Evolutionary conservation across 2,888 invertebrate genomes (phyloP), one percentile per base, ranked within the genome.

Genomic region (Gonocerus acuteangulatus): DNA sequence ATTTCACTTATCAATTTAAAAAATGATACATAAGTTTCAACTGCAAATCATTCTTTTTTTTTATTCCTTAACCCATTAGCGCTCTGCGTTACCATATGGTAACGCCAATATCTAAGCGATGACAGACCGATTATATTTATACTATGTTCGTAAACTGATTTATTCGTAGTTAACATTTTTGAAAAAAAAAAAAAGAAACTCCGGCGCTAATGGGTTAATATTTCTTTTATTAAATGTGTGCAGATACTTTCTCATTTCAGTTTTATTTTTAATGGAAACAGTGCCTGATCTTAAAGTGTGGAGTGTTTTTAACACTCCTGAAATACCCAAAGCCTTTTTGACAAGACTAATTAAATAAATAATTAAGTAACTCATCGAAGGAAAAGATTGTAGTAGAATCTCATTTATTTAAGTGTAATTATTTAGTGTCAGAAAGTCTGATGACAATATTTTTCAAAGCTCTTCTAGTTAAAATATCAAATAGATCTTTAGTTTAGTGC

Each of bases 281-380:
- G 57, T 57, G 57, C 57, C 57, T 57, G 45, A 45, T 22, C 15
- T 32, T 42, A n/a, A 42, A 22, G 54, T 18, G 23, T 21, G 54
- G 34, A 44, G 47, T 34, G 44, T 54, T 23, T 42, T 42, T 7
- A 7, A 32, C 16, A 7, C 45, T 19, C 15, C 15, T 45, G 22
- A 27, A 4, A 19, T 34, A 57, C 45, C 47, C 44, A 47, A 57
- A 57, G 57, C 57, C 57, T 57, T 56, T 15, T 47, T 47, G 57
- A 57, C 21, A 57, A 57, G 57, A 57, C 57, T 57, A 45, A 57
- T 23, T 18, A 11, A 47, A 32, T 19, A 44, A 32, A 13, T 23
- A 27, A 32, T n/a, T 45, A 47, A 9, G 19, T 45, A 44, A 15
- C 23, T 45, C 57, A 57, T 57, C 57, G 57, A 57, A 45, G 9